Percentiles rank a stretch among this genome's conserved stretches.
Conservation (phyloP, 2,888 invertebrate species). For the Norana najaformis region DNA sequence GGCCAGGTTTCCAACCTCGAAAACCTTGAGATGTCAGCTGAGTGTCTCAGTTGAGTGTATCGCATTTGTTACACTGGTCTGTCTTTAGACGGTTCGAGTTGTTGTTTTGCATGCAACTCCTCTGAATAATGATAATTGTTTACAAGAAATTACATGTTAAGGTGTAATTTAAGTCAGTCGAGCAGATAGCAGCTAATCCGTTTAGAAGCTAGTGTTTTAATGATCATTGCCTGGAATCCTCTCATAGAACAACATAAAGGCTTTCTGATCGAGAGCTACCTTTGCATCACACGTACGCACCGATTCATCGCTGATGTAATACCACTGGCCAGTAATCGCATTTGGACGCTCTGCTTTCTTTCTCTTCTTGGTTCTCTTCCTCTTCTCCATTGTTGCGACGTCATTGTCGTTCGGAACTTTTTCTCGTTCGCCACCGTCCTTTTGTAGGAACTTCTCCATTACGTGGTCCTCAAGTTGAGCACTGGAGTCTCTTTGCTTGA, state of each 20-base stretch:
- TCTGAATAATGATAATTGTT: no score
- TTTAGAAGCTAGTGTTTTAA: not conserved
- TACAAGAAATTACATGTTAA: no score
- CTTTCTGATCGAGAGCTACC: not conserved
- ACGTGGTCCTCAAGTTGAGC: not conserved
- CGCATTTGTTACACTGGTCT: not conserved
- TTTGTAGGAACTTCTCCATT: not conserved
- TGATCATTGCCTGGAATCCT: not conserved
- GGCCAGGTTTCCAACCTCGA: no score
- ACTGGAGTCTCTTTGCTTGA: slow-evolving; percentile 58
- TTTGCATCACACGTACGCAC: not conserved
- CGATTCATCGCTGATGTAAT: not conserved
- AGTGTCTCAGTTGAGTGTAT: no score
- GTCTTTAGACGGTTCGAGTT: not conserved
- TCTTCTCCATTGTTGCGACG: not conserved
- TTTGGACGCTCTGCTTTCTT: not conserved
- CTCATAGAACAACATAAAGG: slow-evolving; percentile 1
- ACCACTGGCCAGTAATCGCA: not conserved
- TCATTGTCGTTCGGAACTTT: slow-evolving; percentile 1
- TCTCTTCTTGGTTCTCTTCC: not conserved
- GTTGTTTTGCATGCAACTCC: no score
- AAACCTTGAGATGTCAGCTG: no score
- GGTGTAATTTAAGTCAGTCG: no score
- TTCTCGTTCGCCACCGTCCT: not conserved
- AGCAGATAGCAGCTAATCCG: no score